phyloP scores from a whole-genome alignment of 2,113 vertebrate genomes.

The Limnothrissa miodon region DNA sequence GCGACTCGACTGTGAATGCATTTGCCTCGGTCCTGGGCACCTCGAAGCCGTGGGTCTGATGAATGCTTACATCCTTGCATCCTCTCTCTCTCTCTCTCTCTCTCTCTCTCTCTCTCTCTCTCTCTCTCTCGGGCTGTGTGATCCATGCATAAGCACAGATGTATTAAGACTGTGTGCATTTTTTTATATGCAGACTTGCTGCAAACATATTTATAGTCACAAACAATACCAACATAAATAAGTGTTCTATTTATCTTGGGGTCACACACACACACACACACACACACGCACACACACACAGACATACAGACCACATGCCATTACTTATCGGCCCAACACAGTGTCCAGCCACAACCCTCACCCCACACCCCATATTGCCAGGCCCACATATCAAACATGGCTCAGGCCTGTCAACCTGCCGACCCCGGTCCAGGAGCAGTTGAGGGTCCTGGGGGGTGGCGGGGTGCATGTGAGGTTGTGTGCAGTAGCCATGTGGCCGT shows the following conservation, averaged over 20 bases:
- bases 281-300: neutral
- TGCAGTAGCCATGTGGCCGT: neutral
- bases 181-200: neutral
- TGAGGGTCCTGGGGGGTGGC: neutral
- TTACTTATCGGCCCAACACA: neutral
- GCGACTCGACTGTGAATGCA: slow-evolving; percentile 29
- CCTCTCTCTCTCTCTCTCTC: neutral
- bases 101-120: slow-evolving; percentile 12
- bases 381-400: neutral
- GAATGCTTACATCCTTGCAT: neutral
- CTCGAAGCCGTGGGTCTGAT: neutral
- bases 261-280: neutral
- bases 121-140: neutral
- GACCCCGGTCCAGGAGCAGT: neutral
- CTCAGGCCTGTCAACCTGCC: neutral
- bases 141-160: neutral
- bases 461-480: neutral
- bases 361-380: neutral
- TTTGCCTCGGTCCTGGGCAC: slow-evolving; percentile 12
- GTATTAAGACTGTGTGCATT: neutral
- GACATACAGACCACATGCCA: neutral
- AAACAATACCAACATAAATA: neutral
- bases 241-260: too few relatives aligned
- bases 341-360: neutral
- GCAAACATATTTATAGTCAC: neutral